phyloP scores from a whole-genome alignment of 2,797 vertebrate species.

The Coluber constrictor region DNA sequence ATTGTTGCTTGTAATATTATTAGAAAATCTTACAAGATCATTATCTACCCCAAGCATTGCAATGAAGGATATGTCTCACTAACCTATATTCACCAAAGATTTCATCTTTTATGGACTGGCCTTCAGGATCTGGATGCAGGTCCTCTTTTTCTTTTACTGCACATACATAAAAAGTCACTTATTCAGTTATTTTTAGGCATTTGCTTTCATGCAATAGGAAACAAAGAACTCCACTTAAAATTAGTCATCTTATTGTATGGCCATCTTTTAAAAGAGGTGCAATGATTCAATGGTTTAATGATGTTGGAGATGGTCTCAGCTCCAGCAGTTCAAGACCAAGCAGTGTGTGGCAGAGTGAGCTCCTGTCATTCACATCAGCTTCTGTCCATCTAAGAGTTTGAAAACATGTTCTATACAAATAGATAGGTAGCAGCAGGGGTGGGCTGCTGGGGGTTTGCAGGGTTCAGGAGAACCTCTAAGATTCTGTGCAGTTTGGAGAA shows the following conservation, averaged over 20 bases:
- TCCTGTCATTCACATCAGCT: not conserved
- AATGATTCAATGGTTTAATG: not conserved
- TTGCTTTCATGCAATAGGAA: conserved; percentile 11
- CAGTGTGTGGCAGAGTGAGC: not conserved
- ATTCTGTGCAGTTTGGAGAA: too few species aligned
- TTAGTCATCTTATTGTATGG: not conserved
- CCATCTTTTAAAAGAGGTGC: not conserved
- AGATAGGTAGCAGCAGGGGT: not conserved
- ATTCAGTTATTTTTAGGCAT: not conserved
- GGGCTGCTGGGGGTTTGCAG: too few species aligned
- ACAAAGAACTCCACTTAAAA: not conserved
- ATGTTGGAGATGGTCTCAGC: not conserved
- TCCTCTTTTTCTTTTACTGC: conserved; percentile 98
- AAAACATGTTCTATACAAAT: not conserved
- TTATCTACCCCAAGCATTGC: conserved; percentile 13
- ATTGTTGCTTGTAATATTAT: conserved; percentile 39
- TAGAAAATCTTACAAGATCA: conserved; percentile 43
- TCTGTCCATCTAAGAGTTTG: not conserved
- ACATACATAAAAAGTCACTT: conserved; percentile 60
- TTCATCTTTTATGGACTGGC: conserved; percentile 94
- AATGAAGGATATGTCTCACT: conserved; percentile 47
- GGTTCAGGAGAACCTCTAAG: too few species aligned
- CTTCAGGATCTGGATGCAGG: conserved; percentile 92
- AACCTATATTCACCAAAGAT: conserved; percentile 99
- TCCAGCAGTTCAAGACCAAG: not conserved